Conservation (phyloP, 92 coral and sea anemone genomes). For the Palythoa grandiflora region DNA sequence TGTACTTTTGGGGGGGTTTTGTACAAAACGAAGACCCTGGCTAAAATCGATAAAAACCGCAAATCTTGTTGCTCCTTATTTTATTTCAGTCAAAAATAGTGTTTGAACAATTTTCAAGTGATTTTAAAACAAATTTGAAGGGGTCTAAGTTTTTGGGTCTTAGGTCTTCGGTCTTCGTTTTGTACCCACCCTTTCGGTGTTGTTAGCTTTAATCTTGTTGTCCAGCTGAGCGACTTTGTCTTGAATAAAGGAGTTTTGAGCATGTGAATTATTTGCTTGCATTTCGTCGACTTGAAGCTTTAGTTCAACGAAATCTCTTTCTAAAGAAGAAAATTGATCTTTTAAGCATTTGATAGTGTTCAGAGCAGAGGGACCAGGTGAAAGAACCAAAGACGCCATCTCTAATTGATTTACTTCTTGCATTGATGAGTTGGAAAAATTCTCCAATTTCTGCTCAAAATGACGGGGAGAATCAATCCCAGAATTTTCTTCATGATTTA, state of each 20-base stretch:
- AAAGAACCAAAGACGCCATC: neutral
- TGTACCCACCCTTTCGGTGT: too few relatives aligned
- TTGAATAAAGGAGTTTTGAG: neutral
- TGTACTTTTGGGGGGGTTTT: too few relatives aligned
- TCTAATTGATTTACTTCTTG: neutral
- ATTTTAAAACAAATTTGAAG: too few relatives aligned
- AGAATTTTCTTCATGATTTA: constrained; percentile 3
- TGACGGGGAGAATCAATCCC: neutral
- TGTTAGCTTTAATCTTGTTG: neutral
- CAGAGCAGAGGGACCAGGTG: constrained; percentile 15
- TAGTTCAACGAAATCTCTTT: constrained; percentile 4
- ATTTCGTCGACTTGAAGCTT: constrained; percentile 19
- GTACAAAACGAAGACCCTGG: too few relatives aligned
- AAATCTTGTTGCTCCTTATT: too few relatives aligned
- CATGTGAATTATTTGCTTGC: neutral
- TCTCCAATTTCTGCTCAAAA: neutral
- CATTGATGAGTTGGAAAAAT: neutral
- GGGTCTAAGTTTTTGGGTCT: too few relatives aligned
- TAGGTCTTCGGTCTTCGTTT: too few relatives aligned
- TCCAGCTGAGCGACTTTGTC: constrained; percentile 1
- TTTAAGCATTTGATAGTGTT: neutral
- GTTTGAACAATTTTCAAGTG: too few relatives aligned
- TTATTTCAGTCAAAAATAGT: too few relatives aligned
- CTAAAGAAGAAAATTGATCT: constrained; percentile 15
- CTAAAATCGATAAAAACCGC: too few relatives aligned